These are phyloP conservation scores for Amphipoea lucens DNA, from an alignment of 2,888 invertebrate genomes.

Conservation along the genomic window DNA sequence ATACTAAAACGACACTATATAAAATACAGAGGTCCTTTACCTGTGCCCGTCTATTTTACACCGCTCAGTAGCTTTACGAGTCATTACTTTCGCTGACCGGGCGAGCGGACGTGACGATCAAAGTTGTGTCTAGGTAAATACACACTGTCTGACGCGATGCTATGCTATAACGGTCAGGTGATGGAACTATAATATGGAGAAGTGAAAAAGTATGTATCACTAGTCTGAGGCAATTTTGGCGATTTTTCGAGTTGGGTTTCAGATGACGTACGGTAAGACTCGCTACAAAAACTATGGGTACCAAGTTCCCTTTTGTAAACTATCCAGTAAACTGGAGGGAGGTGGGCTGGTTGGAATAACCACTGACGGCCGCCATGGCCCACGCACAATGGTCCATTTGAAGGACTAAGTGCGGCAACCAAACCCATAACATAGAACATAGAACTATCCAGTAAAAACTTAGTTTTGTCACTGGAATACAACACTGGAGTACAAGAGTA, in stretches of 20 bases:
- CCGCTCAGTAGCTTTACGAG: slow-evolving; percentile 86
- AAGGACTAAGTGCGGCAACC: no score
- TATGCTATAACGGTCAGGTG: slow-evolving; percentile 44
- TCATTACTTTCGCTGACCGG: slow-evolving; percentile 87
- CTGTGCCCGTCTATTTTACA: slow-evolving; percentile 79
- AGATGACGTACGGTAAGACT: neutral
- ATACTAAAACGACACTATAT: slow-evolving; percentile 25
- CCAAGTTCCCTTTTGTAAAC: neutral
- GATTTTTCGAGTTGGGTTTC: neutral
- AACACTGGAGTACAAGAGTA: neutral
- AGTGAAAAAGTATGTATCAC: neutral
- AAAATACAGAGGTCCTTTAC: slow-evolving; percentile 71
- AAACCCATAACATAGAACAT: no score
- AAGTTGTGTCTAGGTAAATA: slow-evolving; percentile 41
- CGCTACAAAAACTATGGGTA: neutral
- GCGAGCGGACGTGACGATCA: slow-evolving; percentile 80
- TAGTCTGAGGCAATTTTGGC: neutral
- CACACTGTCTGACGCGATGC: slow-evolving; percentile 43
- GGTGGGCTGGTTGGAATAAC: no score
- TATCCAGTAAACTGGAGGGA: neutral
- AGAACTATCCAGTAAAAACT: neutral
- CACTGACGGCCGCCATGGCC: no score
- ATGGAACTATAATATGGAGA: slow-evolving; percentile 13
- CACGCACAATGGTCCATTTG: no score
- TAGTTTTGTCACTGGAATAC: neutral